phyloP scores from a whole-genome alignment of 2,113 vertebrate genomes.

The Chaetops frenatus region DNA sequence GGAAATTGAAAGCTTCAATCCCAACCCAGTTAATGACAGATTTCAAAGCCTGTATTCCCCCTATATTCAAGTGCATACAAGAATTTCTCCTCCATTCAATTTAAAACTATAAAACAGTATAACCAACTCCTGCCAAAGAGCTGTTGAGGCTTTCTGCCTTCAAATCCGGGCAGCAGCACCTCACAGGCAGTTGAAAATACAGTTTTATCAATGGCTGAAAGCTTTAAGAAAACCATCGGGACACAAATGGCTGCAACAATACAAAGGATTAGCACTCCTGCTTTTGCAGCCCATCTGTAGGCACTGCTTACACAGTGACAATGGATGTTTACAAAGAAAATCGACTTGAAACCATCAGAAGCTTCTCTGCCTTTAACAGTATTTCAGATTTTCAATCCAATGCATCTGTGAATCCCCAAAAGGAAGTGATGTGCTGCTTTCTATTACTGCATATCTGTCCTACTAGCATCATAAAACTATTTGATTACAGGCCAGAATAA shows the following conservation, averaged over 20 bases:
- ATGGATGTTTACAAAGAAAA: neutral
- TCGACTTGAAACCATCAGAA: neutral
- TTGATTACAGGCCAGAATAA: neutral
- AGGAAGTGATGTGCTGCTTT: neutral
- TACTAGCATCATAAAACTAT: neutral
- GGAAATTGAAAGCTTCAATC: neutral
- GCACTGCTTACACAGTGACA: neutral
- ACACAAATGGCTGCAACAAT: neutral
- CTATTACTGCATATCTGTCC: neutral
- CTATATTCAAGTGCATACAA: neutral
- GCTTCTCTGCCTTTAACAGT: neutral
- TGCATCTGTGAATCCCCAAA: neutral
- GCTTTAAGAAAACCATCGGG: neutral
- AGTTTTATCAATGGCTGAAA: neutral
- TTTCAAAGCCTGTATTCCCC: neutral
- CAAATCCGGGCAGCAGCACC: neutral
- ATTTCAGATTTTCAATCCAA: neutral
- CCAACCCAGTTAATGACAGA: neutral
- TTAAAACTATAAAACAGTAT: neutral
- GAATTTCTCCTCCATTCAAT: neutral
- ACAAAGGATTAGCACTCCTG: neutral
- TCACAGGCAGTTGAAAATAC: neutral
- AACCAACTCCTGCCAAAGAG: neutral
- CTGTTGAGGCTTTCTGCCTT: neutral
- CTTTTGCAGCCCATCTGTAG: neutral